Conservation (phyloP, 2,797 vertebrate species). For the Bryconaethiops microstoma region DNA sequence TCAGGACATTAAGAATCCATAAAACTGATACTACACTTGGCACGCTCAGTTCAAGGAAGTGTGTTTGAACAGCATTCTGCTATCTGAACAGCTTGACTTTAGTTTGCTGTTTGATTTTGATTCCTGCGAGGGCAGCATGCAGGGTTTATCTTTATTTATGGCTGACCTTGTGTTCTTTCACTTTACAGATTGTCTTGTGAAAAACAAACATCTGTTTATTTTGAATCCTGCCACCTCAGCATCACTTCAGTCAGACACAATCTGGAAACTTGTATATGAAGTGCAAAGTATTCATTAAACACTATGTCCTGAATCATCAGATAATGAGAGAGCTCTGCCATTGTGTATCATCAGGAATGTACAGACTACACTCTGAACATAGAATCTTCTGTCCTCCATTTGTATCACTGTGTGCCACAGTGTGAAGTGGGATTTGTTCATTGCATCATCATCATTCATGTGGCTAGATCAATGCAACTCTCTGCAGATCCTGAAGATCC, state of each 20-base stretch:
- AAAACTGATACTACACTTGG: neutral
- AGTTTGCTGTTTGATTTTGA: conserved; percentile 37
- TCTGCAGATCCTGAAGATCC: neutral
- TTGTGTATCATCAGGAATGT: neutral
- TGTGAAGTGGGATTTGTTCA: neutral
- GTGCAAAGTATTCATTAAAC: neutral
- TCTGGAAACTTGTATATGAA: neutral
- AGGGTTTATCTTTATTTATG: conserved; percentile 37
- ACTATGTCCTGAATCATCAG: neutral
- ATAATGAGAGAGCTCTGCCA: neutral
- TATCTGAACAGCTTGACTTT: conserved; percentile 14
- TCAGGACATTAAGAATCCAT: neutral
- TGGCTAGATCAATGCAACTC: neutral
- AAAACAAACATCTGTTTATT: conserved; percentile 3
- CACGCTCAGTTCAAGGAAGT: conserved; percentile 19
- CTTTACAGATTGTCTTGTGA: neutral
- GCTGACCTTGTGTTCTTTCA: conserved; percentile 12
- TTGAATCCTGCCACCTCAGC: neutral
- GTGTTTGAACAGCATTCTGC: conserved; percentile 36
- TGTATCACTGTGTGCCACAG: neutral
- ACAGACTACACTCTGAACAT: neutral
- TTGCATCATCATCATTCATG: neutral
- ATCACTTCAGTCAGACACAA: neutral
- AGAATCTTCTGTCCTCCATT: neutral
- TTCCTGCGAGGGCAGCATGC: conserved; percentile 19